Base-by-base conservation (phyloP, 2,113 vertebrate species). In the Jaculus jaculus region DNA sequence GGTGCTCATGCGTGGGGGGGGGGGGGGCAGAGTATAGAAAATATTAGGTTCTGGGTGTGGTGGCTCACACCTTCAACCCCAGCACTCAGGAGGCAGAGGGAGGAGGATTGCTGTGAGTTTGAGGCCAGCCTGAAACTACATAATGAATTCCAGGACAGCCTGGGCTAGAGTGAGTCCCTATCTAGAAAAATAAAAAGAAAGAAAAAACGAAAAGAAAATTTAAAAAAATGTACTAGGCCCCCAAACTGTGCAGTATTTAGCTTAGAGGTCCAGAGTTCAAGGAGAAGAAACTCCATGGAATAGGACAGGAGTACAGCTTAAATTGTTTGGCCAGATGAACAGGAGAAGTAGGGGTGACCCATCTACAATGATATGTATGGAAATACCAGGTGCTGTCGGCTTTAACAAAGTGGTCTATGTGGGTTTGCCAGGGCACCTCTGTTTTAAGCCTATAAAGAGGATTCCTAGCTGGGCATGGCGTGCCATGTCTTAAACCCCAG, bases 241-340 rank as follows among this genome's bases (percentile, higher is more conserved):
- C 92, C 84, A 86, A 51, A 74, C 26, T 87, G 37, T 58, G 7
- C 3, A 75, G 16, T 71, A 63, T 60, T 84, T 77, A 84, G 42
- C 47, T 69, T 39, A 1, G 24, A 47, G 37, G 39, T 32, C 77
- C 89, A 68, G 81, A 80, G 17, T 65, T 91, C 37, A 74, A 47
- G 47, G 61, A 91, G 80, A 84, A 34, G 61, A 61, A 86, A 90
- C 80, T 78, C 18, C 39, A 71, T 87, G 81, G 17, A 26, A 18
- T 28, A 20, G 61, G 79, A 92, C 30, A 42, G 80, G 66, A 9
- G 34, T 47, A 34, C 20, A 37, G 18, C 74, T 89, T 79, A 71
- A 89, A 84, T 84, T 72, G 51, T 80, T 77, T 92, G 47, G 69
- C 30, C 73, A 84, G 78, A 47, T 81, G 51, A 51, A 39, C 81